Evolutionary conservation across 2,888 invertebrate species (phyloP).

Genomic region (Rhopalosiphum nymphaeae): DNA sequence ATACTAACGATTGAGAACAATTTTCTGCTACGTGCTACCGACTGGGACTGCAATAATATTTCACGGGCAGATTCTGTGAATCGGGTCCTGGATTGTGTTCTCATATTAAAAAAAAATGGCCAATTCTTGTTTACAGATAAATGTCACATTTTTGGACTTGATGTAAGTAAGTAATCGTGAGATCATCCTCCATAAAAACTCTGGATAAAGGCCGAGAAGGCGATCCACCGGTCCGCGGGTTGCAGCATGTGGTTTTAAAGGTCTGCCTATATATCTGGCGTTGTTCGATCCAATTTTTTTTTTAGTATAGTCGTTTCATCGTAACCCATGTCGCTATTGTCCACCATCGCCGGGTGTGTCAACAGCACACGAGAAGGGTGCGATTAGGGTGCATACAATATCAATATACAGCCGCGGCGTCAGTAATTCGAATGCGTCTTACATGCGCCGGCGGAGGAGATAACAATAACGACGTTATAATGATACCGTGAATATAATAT

Average conservation of each 20-base stretch:
- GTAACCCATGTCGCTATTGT: neutral
- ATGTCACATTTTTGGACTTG: neutral
- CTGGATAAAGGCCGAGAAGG: neutral
- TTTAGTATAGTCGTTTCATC: neutral
- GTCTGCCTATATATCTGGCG: neutral
- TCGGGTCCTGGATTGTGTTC: neutral
- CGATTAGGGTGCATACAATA: neutral
- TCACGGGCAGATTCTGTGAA: neutral
- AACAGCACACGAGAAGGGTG: neutral
- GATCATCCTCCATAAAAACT: neutral
- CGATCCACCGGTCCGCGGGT: neutral
- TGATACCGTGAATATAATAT: neutral
- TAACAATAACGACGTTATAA: constrained; percentile 4
- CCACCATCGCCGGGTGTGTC: neutral
- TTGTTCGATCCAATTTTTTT: neutral
- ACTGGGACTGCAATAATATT: neutral
- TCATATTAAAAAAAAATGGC: neutral
- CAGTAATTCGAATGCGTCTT: neutral
- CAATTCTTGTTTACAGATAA: neutral
- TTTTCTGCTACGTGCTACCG: neutral
- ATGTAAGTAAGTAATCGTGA: neutral
- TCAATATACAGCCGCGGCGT: neutral
- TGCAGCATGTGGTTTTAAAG: neutral
- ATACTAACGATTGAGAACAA: neutral
- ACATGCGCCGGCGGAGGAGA: neutral